Conservation (phyloP, 2,113 vertebrate species). For the Catharus fuscescens region DNA sequence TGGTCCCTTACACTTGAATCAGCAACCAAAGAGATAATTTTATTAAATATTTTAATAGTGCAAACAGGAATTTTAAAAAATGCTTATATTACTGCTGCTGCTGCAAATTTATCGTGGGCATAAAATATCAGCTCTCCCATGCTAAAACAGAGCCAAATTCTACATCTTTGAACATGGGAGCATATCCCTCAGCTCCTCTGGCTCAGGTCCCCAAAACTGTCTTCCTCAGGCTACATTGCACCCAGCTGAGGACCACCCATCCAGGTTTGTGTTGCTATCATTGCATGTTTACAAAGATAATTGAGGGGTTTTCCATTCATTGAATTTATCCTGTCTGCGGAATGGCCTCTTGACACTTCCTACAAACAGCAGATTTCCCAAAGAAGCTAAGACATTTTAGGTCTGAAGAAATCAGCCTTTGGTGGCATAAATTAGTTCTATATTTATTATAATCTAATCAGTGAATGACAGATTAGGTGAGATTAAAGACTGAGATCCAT, state of each 20-base stretch:
- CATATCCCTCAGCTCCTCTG: background rate
- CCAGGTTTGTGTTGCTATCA: background rate
- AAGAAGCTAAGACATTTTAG: background rate
- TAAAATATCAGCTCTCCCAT: background rate
- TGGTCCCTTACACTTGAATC: background rate
- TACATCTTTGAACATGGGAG: background rate
- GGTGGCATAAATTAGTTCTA: background rate
- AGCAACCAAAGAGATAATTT: background rate
- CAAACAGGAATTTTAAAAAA: background rate
- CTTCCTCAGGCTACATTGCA: background rate
- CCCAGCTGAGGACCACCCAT: background rate
- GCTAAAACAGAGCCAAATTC: background rate
- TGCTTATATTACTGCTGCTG: background rate
- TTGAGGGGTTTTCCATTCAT: background rate
- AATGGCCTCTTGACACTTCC: background rate
- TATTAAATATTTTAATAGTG: background rate
- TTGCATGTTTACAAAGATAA: background rate
- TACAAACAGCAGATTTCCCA: background rate
- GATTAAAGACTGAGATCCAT: background rate
- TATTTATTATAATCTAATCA: background rate
- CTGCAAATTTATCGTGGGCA: background rate
- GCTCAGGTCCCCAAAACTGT: fast-evolving
- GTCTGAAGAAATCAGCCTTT: background rate
- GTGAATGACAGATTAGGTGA: background rate
- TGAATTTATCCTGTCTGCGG: background rate